Evolutionary conservation across 2,888 invertebrate genomes (phyloP).

Genomic region (Lycia hirtaria): DNA sequence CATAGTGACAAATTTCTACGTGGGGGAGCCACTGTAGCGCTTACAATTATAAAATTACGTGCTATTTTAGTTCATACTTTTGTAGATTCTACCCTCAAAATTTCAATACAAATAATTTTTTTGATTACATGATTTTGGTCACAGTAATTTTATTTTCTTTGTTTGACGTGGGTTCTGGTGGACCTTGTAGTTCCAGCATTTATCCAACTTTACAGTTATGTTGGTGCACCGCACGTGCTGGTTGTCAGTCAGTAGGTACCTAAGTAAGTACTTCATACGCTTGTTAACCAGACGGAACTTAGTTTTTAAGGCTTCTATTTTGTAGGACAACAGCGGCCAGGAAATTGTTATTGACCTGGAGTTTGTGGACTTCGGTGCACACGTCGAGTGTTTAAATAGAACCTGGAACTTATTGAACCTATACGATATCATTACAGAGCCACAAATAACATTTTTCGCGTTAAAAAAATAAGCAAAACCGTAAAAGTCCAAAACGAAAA

Average conservation of each 20-base stretch:
- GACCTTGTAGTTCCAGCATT: background rate
- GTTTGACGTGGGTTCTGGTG: too few relatives aligned
- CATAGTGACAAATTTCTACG: background rate
- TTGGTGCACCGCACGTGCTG: slow-evolving; percentile 27
- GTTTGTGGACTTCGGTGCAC: slow-evolving; percentile 22
- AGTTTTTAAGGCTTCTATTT: slow-evolving; percentile 63
- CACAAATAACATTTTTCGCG: too few relatives aligned
- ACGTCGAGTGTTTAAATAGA: background rate
- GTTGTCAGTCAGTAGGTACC: slow-evolving; percentile 24
- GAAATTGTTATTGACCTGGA: slow-evolving; percentile 54
- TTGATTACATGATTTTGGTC: too few relatives aligned
- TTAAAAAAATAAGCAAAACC: too few relatives aligned
- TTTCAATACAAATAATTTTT: too few relatives aligned
- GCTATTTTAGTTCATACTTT: too few relatives aligned
- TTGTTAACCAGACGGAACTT: slow-evolving; percentile 37
- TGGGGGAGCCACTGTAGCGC: background rate
- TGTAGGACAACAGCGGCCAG: slow-evolving; percentile 46
- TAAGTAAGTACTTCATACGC: slow-evolving; percentile 18
- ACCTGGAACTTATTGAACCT: background rate
- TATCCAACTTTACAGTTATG: background rate
- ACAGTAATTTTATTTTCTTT: too few relatives aligned
- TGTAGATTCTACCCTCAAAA: too few relatives aligned
- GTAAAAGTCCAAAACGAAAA: too few relatives aligned
- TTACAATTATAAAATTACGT: background rate
- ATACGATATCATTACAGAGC: too few relatives aligned